Conservation (phyloP, 2,113 vertebrate genomes). For the Malurus elegans region DNA sequence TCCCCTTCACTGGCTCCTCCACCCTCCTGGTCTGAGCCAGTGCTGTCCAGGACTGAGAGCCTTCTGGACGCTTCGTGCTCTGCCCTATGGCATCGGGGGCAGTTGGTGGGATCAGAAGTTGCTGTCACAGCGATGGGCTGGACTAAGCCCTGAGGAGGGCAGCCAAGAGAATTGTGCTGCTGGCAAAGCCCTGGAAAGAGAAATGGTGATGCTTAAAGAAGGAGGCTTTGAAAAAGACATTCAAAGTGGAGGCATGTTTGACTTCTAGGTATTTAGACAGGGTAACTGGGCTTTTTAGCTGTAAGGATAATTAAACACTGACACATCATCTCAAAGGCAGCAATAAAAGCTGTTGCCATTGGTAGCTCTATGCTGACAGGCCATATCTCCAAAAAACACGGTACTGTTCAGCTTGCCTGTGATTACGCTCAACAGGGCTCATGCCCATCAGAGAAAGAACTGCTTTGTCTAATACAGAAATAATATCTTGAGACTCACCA, state of each 20-base stretch:
- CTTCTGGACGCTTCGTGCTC: constrained; percentile 35
- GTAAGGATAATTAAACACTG: not conserved
- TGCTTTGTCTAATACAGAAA: not conserved
- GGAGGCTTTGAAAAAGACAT: not conserved
- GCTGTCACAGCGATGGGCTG: constrained; percentile 83
- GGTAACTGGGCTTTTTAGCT: not conserved
- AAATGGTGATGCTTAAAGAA: not conserved
- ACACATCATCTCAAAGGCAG: not conserved
- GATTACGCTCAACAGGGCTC: not conserved
- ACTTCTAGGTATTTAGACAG: not conserved
- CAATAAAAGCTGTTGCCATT: not conserved
- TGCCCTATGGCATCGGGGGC: constrained; percentile 73
- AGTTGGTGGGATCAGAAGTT: constrained; percentile 77
- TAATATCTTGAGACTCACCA: not conserved
- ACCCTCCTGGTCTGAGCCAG: constrained; percentile 59
- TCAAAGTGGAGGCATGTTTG: not conserved
- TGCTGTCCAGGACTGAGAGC: constrained; percentile 52
- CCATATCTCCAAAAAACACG: not conserved
- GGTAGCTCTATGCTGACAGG: not conserved
- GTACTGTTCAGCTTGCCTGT: not conserved
- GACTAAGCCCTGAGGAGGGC: constrained; percentile 66
- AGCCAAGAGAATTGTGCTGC: constrained; percentile 75
- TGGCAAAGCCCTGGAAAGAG: constrained; percentile 75
- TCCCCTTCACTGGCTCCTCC: not conserved
- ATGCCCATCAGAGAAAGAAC: not conserved